Evolutionary conservation across 2,113 vertebrate species (phyloP).

Genomic region (Corvus cornix): DNA sequence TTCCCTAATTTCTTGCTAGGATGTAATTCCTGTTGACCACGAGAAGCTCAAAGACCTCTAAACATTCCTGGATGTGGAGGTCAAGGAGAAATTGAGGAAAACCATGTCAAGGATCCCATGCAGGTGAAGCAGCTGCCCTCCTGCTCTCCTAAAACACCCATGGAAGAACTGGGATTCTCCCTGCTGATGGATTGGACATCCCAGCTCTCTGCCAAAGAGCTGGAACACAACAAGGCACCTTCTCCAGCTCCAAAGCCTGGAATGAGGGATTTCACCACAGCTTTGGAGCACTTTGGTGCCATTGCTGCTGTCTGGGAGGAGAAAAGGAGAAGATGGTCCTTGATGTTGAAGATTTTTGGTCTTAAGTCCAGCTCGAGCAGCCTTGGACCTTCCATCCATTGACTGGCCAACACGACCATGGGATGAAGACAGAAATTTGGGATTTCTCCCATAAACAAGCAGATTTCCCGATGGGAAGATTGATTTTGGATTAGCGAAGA

Average conservation of each 20-base stretch:
- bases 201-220: neutral
- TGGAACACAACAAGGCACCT: neutral
- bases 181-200: neutral
- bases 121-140: neutral
- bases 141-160: neutral
- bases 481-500: neutral
- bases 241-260: neutral
- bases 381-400: neutral
- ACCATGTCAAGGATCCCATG: accelerated
- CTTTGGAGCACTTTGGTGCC: neutral
- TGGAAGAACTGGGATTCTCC: neutral
- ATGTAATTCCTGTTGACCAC: neutral
- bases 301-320: neutral
- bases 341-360: neutral
- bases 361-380: neutral
- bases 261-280: neutral
- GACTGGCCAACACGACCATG: accelerated
- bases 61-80: neutral
- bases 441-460: neutral
- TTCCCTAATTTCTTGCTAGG: neutral
- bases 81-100: neutral
- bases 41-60: neutral
- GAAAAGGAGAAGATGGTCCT: neutral
- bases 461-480: accelerated
- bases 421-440: neutral